These are phyloP conservation scores for Hylia prasina DNA, from an alignment of 2,113 vertebrate genomes.

Conservation along the genomic window DNA sequence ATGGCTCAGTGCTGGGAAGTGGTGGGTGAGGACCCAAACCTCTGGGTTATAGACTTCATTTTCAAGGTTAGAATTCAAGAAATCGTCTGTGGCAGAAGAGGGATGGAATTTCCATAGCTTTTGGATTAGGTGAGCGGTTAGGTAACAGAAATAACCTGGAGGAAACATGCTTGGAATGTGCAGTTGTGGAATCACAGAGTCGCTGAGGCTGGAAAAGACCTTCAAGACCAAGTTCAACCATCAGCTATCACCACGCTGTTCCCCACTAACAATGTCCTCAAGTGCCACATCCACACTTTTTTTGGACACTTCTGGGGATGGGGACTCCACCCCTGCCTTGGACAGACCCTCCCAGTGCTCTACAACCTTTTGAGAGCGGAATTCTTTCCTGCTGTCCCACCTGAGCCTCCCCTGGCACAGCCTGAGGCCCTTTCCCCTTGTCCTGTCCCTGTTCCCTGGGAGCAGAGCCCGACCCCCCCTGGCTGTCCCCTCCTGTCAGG, in stretches of 20 bases:
- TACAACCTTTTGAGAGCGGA: background rate
- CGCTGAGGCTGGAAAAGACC: rapidly evolving
- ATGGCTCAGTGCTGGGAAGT: background rate
- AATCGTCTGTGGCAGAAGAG: background rate
- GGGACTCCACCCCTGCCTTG: background rate
- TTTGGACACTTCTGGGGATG: background rate
- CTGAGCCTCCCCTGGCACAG: background rate
- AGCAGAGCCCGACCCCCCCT: background rate
- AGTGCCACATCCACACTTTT: background rate
- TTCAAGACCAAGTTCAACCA: background rate
- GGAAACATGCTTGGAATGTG: background rate
- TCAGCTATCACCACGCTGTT: background rate
- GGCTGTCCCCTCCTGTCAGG: background rate
- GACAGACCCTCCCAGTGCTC: background rate
- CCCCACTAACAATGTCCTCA: background rate
- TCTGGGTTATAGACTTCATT: background rate
- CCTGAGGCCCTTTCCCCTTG: background rate
- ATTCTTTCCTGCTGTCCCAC: rapidly evolving
- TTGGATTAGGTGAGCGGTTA: background rate
- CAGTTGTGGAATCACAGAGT: background rate
- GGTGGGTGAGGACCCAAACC: background rate
- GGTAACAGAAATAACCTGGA: background rate
- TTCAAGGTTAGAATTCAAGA: background rate
- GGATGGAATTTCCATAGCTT: background rate
- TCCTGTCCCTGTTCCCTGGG: background rate